phyloP scores from a whole-genome alignment of 2,888 invertebrate species.

The Entomobrya multifasciata region DNA sequence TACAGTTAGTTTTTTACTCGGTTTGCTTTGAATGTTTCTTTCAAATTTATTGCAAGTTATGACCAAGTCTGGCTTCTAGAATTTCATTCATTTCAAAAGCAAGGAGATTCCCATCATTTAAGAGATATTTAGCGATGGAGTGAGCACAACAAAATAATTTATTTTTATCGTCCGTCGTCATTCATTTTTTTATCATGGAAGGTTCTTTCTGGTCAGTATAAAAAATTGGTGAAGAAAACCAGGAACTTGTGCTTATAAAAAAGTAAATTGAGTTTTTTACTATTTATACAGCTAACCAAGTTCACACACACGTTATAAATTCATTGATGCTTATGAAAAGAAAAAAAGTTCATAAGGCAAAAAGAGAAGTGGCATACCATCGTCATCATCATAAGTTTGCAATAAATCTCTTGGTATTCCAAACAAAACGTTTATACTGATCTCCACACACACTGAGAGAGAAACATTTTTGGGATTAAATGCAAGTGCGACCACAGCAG shows the following conservation, averaged over 20 bases:
- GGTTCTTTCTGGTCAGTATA: constrained; percentile 56
- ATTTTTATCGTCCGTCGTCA: constrained; percentile 1
- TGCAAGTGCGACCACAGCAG: constrained; percentile 62
- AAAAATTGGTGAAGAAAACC: constrained; percentile 65
- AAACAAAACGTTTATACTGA: constrained; percentile 58
- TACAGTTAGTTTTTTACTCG: constrained; percentile 50
- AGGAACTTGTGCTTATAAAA: constrained; percentile 1
- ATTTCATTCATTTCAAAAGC: constrained; percentile 43
- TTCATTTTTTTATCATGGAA: background rate
- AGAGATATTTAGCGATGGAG: constrained; percentile 46
- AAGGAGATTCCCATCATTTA: constrained; percentile 57
- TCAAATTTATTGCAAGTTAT: constrained; percentile 65
- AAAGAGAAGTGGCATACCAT: constrained; percentile 33
- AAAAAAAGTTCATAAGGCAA: constrained; percentile 52
- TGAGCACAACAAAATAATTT: constrained; percentile 21
- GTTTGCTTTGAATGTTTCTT: constrained; percentile 28
- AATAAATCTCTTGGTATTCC: constrained; percentile 77
- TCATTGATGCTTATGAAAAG: constrained; percentile 22
- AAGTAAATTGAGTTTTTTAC: constrained; percentile 43
- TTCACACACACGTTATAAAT: constrained; percentile 39
- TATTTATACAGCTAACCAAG: background rate
- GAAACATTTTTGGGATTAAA: constrained; percentile 46
- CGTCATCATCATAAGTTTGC: constrained; percentile 78
- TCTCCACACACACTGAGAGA: background rate
- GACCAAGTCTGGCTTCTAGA: constrained; percentile 58